Evolutionary conservation across 30 jellyfish, hydroid and myxozoan genomes (phyloP), one percentile per base, ranked within the genome.

Genomic region (Aurelia sp.): DNA sequence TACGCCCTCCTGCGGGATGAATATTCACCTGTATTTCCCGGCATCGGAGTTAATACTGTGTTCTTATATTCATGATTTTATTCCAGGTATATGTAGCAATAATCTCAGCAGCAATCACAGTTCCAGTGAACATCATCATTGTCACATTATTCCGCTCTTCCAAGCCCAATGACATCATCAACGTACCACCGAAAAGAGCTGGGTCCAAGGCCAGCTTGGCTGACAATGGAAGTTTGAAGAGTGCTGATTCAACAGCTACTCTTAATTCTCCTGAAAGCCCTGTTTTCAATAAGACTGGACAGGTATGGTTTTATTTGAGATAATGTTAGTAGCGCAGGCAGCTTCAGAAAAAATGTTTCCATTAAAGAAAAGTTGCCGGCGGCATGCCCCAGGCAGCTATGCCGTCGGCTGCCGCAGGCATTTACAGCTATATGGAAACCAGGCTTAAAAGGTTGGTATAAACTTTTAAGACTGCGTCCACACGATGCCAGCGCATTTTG

Each of bases 71-170:
- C 1, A 8, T 5, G 8, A 44, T 44, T 44, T 27, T 6, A 66
- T 52, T 57, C 21, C 79, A 92, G 98, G 93, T 93, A 4, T 93
- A 65, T 78, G 93, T 93, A 13, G 97, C 97, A 12, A 51, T 94
- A 9, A 68, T 94, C 16, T 81, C 94, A 18, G 86, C 95, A 0
- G 84, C 86, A 20, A 94, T 94, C 44, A 94, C 99, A 1, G 92
- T 94, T 70, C 99, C 99, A 4, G 41, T 94, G 22, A 88, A 94
- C 79, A 53, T 94, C 3, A 63, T 94, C 76, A 82, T 94, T 74
- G 99, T 89, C 44, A 88, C 96, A 9, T 19, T 94, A 22, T 94
- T 94, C 85, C 89, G 97, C 13, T 78, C 89, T 18, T 89, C 92
- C 5, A 79, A 85, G 55, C 97, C 97, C 13, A 62, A 41, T 19